Conservation (phyloP, 2,797 vertebrate species). For the Falco berigora region DNA sequence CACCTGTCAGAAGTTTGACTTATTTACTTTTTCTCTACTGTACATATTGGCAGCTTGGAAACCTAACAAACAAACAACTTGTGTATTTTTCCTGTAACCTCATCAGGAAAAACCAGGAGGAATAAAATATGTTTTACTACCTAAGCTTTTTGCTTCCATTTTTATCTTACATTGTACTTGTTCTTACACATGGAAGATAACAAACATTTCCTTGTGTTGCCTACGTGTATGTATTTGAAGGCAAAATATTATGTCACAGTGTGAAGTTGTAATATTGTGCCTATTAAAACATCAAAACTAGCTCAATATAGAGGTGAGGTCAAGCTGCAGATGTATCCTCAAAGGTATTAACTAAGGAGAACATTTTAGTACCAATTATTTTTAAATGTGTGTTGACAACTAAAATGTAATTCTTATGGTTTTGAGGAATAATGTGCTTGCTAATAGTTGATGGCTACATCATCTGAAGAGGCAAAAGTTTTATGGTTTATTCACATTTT, state of each 20-base stretch:
- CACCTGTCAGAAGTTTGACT: constrained; percentile 55
- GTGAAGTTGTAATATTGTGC: constrained; percentile 18
- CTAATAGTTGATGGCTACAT: neutral
- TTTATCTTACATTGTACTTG: constrained; percentile 30
- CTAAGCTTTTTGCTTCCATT: constrained; percentile 11
- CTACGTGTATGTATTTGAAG: neutral
- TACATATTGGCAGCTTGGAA: constrained; percentile 54
- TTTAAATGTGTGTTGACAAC: neutral
- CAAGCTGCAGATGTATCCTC: constrained; percentile 1
- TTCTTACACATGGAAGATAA: constrained; percentile 6
- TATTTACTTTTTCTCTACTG: constrained; percentile 15
- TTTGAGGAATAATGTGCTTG: neutral
- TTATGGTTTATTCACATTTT: neutral
- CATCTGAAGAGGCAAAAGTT: neutral
- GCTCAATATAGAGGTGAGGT: constrained; percentile 10
- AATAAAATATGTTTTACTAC: constrained; percentile 33
- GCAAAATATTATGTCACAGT: constrained; percentile 51
- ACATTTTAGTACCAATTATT: neutral
- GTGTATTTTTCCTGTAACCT: constrained; percentile 17
- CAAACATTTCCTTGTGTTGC: constrained; percentile 12
- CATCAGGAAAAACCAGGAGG: constrained; percentile 14
- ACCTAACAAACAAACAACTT: constrained; percentile 51
- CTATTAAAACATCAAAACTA: constrained; percentile 42
- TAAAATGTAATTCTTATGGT: neutral
- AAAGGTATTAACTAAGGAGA: neutral